Base-by-base conservation (phyloP, 2,888 invertebrate species). In the Palloptera scutellata region DNA sequence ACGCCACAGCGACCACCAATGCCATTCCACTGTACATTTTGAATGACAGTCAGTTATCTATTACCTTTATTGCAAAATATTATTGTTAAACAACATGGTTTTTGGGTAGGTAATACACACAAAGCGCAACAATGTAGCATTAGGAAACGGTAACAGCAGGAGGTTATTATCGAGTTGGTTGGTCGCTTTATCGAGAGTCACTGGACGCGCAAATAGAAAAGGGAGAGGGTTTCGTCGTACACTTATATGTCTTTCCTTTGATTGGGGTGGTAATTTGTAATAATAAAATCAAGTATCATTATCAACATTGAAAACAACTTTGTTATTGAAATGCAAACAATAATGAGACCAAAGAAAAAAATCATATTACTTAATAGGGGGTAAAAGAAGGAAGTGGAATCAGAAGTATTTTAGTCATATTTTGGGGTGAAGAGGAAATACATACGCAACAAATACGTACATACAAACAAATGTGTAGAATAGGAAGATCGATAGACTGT, bases 221-320 rank as follows among this genome's bases (percentile, higher is more conserved):
- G 58, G 30, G 61, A 13, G 20, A 54, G 13, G 66, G 40, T 66
- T 60, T 66, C 61, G 54, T 13, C 43, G n/a, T 66, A n/a, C 54
- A 54, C 43, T 54, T 52, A 58, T 15, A 42, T 64, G 59, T 45
- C 40, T 51, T 55, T 57, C 48, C 58, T 64, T 57, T 64, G 51
- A 42, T 59, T 30, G 75, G 79, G 79, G 80, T 79, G 77, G 81
- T 78, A 79, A 79, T 79, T 79, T 79, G 73, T 71, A 80, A 81
- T 30, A 30, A 30, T 79, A 78, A 79, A 79, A 79, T 79, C 79
- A 81, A 81, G 80, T 78, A 79, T 78, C 78, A 76, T 74, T 70
- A 73, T 67, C 67, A 63, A 52, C 45, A 54, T 13, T 19, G 43
- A 15, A 30, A 57, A 59, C 65, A 63, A 58, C 60, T 53, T 54